Evolutionary conservation across 2,888 invertebrate species (phyloP).

Genomic region (Acrobasis suavella): DNA sequence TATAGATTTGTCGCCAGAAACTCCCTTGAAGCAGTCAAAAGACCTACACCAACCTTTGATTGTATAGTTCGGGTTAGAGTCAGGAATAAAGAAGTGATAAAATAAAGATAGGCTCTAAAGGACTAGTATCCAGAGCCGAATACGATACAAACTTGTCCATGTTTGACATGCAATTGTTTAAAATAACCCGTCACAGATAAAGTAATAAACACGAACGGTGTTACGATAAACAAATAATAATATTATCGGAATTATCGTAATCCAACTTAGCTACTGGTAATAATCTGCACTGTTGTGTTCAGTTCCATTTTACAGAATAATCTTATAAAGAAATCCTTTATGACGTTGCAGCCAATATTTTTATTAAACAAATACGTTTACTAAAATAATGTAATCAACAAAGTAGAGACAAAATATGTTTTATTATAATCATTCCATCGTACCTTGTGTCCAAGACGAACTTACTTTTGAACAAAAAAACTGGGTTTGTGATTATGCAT

Average conservation of each 20-base stretch:
- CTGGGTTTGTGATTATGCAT: too few relatives aligned
- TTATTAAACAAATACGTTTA: not conserved
- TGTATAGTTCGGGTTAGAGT: too few relatives aligned
- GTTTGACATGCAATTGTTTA: not conserved
- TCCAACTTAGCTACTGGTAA: conserved; percentile 3
- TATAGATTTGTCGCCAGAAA: too few relatives aligned
- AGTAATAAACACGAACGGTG: not conserved
- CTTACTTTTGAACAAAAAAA: not conserved
- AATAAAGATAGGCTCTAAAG: too few relatives aligned
- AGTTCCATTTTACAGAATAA: not conserved
- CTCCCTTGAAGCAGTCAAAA: too few relatives aligned
- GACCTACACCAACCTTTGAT: too few relatives aligned
- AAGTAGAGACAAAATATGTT: not conserved
- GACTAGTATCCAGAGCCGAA: too few relatives aligned
- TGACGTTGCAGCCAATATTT: not conserved
- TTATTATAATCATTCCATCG: not conserved
- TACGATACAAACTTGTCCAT: not conserved
- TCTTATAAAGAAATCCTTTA: conserved; percentile 1
- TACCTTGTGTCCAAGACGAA: not conserved
- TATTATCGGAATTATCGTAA: conserved; percentile 15
- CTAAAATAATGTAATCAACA: not conserved
- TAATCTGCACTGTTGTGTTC: conserved; percentile 5
- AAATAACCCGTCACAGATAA: not conserved
- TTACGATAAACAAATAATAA: conserved; percentile 5
- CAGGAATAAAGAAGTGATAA: too few relatives aligned